A percentile compares a stretch with the other conserved stretches of the same genome.
Evolutionary conservation across 2,888 invertebrate genomes (phyloP).

Genomic region (Amiota minor): DNA sequence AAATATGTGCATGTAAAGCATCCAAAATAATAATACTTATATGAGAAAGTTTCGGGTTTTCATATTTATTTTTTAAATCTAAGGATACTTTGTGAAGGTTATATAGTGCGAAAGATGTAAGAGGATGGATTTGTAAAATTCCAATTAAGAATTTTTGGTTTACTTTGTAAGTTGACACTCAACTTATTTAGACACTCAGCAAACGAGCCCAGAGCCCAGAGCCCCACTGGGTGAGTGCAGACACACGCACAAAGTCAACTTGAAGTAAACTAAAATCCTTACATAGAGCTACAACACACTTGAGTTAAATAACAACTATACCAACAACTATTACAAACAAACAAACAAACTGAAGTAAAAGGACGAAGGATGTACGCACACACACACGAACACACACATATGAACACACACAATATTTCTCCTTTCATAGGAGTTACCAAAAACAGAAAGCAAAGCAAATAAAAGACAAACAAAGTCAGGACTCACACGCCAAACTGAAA

Average conservation of each 20-base stretch:
- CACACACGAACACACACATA: conserved; percentile 27
- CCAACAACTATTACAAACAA: background rate
- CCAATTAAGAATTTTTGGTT: conserved; percentile 69
- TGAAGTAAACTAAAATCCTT: conserved; percentile 25
- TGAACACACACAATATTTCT: conserved; percentile 38
- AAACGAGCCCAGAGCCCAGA: conserved; percentile 33
- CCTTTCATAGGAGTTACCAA: conserved; percentile 7
- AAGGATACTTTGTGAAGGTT: too few relatives aligned
- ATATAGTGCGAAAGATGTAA: too few relatives aligned
- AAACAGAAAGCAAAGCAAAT: conserved; percentile 22
- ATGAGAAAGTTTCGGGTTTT: too few relatives aligned
- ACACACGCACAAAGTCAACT: conserved; percentile 35
- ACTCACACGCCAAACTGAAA: conserved; percentile 48
- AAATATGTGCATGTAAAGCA: background rate
- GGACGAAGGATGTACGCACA: conserved; percentile 36
- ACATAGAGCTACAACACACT: conserved; percentile 7
- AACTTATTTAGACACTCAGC: conserved; percentile 66
- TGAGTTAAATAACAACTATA: conserved; percentile 18
- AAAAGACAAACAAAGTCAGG: conserved; percentile 14
- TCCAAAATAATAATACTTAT: background rate
- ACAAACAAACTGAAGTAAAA: conserved; percentile 47
- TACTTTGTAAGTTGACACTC: conserved; percentile 69
- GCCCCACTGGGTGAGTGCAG: conserved; percentile 46
- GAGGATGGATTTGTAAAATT: conserved; percentile 64
- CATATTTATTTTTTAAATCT: too few relatives aligned